phyloP scores from a whole-genome alignment of 2,888 invertebrate genomes.

The Phortica magna region DNA sequence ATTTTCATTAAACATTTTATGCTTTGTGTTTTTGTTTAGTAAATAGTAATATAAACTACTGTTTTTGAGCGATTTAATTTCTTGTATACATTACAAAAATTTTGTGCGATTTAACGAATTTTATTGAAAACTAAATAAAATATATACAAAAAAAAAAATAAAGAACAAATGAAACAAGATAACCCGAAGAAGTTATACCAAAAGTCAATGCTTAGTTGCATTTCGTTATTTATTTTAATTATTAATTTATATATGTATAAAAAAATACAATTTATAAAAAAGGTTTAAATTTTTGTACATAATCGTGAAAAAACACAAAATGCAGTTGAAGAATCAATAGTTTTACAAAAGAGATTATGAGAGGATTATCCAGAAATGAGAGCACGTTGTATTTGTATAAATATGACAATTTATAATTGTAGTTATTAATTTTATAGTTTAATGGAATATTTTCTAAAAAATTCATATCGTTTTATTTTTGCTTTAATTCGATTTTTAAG shows the following conservation, averaged over 20 bases:
- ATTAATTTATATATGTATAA: not conserved
- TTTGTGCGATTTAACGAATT: conserved; percentile 10
- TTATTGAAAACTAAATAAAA: conserved; percentile 14
- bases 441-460: not conserved
- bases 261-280: not conserved
- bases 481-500: not conserved
- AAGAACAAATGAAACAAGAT: no score
- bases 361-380: not conserved
- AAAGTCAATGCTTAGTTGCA: not conserved
- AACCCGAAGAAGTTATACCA: no score
- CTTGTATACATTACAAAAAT: not conserved
- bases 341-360: not conserved
- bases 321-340: not conserved
- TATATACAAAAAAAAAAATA: not conserved
- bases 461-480: not conserved
- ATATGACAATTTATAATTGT: not conserved
- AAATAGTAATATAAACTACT: not conserved
- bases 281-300: not conserved
- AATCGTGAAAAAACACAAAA: not conserved
- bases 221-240: not conserved
- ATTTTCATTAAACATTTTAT: no score
- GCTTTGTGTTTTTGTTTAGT: not conserved
- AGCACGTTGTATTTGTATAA: not conserved
- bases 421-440: not conserved
- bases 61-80: conserved; percentile 1